A percentile compares a stretch with the other conserved stretches of the same genome.
phyloP scores from a whole-genome alignment of 2,888 invertebrate genomes.

The Lycocerus yunnanus region DNA sequence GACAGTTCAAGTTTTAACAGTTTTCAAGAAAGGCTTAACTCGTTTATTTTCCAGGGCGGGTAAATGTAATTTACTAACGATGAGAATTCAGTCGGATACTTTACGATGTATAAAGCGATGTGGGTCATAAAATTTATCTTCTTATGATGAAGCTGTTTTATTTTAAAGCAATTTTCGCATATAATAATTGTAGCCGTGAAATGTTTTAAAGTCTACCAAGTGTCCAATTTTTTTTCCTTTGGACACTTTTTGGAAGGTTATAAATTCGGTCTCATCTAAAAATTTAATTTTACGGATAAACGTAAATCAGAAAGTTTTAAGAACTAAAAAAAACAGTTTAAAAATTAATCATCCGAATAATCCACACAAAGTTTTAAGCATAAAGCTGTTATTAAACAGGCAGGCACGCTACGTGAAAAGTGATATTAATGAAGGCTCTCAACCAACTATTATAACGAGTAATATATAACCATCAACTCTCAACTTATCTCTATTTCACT shows the following conservation, averaged over 20 bases:
- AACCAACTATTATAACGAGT: conserved; percentile 23
- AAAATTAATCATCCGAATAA: conserved; percentile 27
- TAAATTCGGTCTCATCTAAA: neutral
- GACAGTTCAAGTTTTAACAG: conserved; percentile 25
- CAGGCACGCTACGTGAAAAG: conserved; percentile 35
- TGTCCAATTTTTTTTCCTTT: neutral
- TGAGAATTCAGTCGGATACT: conserved; percentile 23
- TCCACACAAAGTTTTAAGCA: conserved; percentile 23
- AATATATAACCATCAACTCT: conserved; percentile 26
- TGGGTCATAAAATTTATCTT: conserved; percentile 26
- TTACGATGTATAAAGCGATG: conserved; percentile 22
- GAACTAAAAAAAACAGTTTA: conserved; percentile 7
- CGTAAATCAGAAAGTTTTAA: neutral
- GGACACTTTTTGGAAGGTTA: neutral
- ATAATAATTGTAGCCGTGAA: neutral
- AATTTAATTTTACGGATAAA: neutral
- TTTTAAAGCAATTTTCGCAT: conserved; percentile 9
- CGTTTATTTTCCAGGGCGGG: conserved; percentile 16
- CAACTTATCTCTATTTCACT: conserved; percentile 19
- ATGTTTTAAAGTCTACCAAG: neutral
- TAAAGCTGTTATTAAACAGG: conserved; percentile 29
- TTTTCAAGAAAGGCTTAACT: conserved; percentile 22
- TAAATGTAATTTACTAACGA: conserved; percentile 21
- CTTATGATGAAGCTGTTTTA: conserved; percentile 8
- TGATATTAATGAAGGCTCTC: conserved; percentile 36